Evolutionary conservation across 2,113 vertebrate species (phyloP).

Genomic region (Chaetorhynchus papuensis): DNA sequence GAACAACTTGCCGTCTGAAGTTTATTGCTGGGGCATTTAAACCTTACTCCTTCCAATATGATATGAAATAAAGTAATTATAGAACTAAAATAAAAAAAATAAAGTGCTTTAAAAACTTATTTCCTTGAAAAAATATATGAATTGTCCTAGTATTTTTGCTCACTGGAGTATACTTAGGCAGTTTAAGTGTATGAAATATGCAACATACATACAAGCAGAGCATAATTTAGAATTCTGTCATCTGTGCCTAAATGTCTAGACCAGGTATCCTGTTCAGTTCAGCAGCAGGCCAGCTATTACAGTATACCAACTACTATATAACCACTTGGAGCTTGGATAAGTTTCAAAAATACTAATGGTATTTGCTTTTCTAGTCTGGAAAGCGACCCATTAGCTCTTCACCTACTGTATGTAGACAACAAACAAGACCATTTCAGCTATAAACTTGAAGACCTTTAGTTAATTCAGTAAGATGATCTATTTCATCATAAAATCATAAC

Average conservation of each 20-base stretch:
- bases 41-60: not conserved
- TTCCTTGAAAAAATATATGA: not conserved
- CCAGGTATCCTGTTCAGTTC: slow-evolving; percentile 31
- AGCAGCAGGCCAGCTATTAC: not conserved
- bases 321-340: not conserved
- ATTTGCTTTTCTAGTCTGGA: slow-evolving; percentile 6
- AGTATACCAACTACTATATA: not conserved
- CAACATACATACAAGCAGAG: not conserved
- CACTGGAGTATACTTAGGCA: not conserved
- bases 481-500: not conserved
- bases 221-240: slow-evolving; percentile 18
- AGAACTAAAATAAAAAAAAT: not conserved
- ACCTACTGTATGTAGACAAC: not conserved
- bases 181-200: not conserved
- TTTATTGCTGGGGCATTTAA: not conserved
- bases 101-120: not conserved
- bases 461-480: not conserved
- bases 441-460: not conserved
- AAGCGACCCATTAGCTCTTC: not conserved
- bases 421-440: not conserved
- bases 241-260: slow-evolving; percentile 30
- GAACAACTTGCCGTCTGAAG: not conserved
- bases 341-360: slow-evolving; percentile 6
- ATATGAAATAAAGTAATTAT: not conserved
- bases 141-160: not conserved